Evolutionary conservation across 2,797 vertebrate species (phyloP).

Genomic region (Tympanoctomys barrerae): DNA sequence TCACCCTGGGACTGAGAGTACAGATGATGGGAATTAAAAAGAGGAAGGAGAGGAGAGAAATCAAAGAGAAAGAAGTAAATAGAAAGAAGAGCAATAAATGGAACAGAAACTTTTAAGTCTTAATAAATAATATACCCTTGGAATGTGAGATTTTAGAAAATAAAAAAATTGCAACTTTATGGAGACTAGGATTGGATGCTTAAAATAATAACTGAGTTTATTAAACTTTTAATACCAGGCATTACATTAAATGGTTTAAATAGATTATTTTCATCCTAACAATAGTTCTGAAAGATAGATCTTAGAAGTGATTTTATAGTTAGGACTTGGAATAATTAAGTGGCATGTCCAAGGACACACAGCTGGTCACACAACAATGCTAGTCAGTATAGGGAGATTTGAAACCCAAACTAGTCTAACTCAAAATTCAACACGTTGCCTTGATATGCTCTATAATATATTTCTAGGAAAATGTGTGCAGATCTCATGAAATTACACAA

Average conservation of each 20-base stretch:
- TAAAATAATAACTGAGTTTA: not conserved
- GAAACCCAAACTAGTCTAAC: conserved; percentile 13
- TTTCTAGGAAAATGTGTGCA: conserved; percentile 62
- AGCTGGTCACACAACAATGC: not conserved
- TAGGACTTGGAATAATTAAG: conserved; percentile 9
- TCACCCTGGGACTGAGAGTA: not conserved
- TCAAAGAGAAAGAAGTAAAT: not conserved
- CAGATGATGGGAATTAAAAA: not conserved
- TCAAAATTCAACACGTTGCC: conserved; percentile 57
- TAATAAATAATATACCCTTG: not conserved
- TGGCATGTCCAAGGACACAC: conserved; percentile 13
- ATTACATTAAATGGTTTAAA: not conserved
- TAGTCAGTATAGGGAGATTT: not conserved
- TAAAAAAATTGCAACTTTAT: not conserved
- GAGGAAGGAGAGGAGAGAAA: not conserved
- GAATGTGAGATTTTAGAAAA: not conserved
- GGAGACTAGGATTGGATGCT: not conserved
- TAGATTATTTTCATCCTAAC: not conserved
- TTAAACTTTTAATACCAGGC: not conserved
- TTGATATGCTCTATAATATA: conserved; percentile 12
- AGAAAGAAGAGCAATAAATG: not conserved
- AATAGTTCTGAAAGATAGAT: not conserved
- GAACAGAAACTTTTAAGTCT: not conserved
- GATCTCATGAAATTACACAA: conserved; percentile 72
- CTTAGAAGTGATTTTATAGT: not conserved